These are phyloP conservation scores for Urechis unicinctus DNA, from an alignment of 2,888 invertebrate genomes.

Conservation along the genomic window DNA sequence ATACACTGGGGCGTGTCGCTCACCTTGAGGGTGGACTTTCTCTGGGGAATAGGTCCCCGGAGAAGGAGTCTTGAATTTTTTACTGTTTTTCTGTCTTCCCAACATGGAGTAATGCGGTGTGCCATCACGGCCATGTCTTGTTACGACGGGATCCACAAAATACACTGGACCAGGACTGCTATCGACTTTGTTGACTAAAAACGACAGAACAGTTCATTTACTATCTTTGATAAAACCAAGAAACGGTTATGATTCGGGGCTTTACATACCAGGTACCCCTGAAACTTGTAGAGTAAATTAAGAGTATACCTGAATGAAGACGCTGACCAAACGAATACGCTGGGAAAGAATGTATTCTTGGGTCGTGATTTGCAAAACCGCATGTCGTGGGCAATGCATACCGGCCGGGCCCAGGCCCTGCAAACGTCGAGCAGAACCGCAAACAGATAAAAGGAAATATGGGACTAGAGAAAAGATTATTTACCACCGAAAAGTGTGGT, in stretches of 20 bases:
- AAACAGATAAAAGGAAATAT: no score
- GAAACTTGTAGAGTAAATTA: no score
- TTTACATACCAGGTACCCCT: no score
- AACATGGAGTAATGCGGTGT: slow-evolving; percentile 34
- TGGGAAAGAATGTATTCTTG: slow-evolving; percentile 27
- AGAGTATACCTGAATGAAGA: slow-evolving; percentile 3
- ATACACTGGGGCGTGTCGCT: slow-evolving; percentile 28
- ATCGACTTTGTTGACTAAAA: slow-evolving; percentile 1
- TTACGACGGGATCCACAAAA: slow-evolving; percentile 26
- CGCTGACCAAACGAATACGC: slow-evolving; percentile 34
- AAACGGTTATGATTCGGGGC: no score
- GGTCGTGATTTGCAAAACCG: slow-evolving; percentile 28
- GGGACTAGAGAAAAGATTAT: no score
- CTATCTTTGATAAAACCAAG: no score
- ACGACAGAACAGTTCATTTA: no score
- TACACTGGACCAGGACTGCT: slow-evolving; percentile 36
- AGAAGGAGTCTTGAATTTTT: slow-evolving; percentile 27
- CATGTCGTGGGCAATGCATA: slow-evolving; percentile 31
- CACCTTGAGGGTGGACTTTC: slow-evolving; percentile 32
- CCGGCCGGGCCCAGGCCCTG: slow-evolving; percentile 35
- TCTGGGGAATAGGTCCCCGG: slow-evolving; percentile 30
- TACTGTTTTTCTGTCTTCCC: slow-evolving; percentile 20
- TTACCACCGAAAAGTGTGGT: no score
- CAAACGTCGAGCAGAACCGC: no score
- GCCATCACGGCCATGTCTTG: slow-evolving; percentile 31